Evolutionary conservation across 2,888 invertebrate genomes (phyloP).

Genomic region (Leptopterna dolabrata): DNA sequence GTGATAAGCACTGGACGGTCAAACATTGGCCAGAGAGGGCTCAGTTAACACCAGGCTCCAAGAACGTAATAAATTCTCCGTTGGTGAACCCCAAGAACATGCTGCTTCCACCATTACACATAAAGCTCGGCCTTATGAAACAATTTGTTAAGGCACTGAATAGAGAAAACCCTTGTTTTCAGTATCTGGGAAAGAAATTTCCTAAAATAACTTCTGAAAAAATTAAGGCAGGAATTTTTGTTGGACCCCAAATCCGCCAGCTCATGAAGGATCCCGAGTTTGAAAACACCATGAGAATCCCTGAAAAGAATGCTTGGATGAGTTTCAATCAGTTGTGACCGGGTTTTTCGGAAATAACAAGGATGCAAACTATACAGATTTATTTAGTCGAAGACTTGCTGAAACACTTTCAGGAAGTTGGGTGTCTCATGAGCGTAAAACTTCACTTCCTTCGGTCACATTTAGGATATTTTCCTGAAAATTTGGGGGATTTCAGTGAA

Average conservation of each 20-base stretch:
- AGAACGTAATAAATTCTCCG: not conserved
- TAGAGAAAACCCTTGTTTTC: not conserved
- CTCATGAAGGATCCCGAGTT: not conserved
- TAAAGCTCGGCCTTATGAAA: conserved; percentile 27
- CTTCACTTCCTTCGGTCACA: conserved; percentile 66
- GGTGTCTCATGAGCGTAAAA: conserved; percentile 65
- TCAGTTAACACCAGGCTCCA: not conserved
- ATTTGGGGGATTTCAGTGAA: conserved; percentile 65
- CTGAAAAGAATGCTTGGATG: conserved; percentile 10
- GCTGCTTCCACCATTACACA: not conserved
- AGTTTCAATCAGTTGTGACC: conserved; percentile 53
- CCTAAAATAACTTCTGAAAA: no score
- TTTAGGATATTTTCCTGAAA: conserved; percentile 66
- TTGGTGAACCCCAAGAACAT: not conserved
- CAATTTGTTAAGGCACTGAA: not conserved
- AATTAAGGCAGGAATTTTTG: no score
- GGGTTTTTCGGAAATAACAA: conserved; percentile 25
- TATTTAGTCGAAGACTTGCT: conserved; percentile 59
- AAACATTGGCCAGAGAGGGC: not conserved
- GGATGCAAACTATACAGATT: conserved; percentile 49
- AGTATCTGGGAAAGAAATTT: no score
- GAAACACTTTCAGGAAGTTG: conserved; percentile 57
- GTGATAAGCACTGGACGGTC: not conserved
- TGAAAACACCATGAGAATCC: not conserved
- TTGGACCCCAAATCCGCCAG: not conserved